Evolutionary conservation across 2,797 vertebrate genomes (phyloP).

Genomic region (Gallinago nigripennis): DNA sequence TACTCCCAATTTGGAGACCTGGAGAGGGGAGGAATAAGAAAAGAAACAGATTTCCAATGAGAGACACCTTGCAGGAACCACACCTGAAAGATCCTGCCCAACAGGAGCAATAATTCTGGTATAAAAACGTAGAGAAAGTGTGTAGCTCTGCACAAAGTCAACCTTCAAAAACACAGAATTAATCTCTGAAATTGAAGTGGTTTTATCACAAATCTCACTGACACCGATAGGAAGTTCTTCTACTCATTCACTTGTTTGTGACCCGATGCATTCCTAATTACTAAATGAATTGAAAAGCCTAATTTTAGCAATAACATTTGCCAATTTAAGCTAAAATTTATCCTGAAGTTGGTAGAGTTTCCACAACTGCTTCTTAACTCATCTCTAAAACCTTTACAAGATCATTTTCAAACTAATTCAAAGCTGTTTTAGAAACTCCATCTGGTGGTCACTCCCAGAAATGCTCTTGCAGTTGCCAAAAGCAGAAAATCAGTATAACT

Average conservation of each 20-base stretch:
- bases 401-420: background rate
- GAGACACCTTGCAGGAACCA: background rate
- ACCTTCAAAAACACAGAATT: background rate
- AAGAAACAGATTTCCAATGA: background rate
- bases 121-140: background rate
- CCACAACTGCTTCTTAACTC: background rate
- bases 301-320: background rate
- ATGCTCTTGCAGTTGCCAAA: background rate
- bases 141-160: background rate
- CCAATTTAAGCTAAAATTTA: background rate
- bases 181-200: background rate
- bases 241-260: background rate
- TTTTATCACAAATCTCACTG: background rate
- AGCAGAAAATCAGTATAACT: background rate
- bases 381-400: background rate
- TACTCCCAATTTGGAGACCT: background rate
- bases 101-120: background rate
- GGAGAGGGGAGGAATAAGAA: background rate
- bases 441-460: slow-evolving; percentile 48
- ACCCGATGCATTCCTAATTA: background rate
- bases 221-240: background rate
- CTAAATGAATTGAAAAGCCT: background rate
- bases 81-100: background rate
- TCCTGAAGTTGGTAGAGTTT: background rate
- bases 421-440: slow-evolving; percentile 46